Conservation (phyloP, 92 coral and sea anemone genomes). For the Paragorgia papillata region DNA sequence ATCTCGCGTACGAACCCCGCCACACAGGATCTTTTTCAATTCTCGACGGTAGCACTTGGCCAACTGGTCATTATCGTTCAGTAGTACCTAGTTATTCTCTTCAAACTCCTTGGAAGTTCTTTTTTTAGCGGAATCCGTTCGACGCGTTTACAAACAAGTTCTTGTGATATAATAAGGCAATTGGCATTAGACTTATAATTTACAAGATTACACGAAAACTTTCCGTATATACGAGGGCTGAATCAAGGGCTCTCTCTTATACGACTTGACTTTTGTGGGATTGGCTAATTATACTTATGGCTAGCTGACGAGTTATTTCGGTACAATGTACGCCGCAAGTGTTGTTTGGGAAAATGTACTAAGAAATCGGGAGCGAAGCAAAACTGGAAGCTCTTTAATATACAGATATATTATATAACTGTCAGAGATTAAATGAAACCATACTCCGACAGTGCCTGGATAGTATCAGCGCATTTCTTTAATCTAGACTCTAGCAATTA, state of each 20-base stretch:
- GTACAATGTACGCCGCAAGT: background rate
- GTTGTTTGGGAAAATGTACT: background rate
- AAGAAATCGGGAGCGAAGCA: no score
- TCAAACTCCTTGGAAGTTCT: constrained; percentile 17
- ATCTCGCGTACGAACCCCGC: background rate
- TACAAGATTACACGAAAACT: background rate
- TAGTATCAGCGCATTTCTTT: background rate
- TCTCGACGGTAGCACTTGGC: constrained; percentile 19
- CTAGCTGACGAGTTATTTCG: background rate
- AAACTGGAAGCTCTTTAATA: no score
- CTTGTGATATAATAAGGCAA: constrained; percentile 24
- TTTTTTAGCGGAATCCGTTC: constrained; percentile 22
- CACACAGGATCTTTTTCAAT: constrained; percentile 3
- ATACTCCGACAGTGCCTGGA: background rate
- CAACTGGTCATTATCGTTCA: constrained; percentile 28
- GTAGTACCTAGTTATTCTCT: constrained; percentile 34
- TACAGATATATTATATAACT: background rate
- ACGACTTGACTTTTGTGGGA: constrained; percentile 2
- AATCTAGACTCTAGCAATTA: background rate
- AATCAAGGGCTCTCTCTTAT: constrained; percentile 2
- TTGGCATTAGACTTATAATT: constrained; percentile 10
- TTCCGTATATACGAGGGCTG: background rate
- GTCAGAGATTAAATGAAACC: background rate
- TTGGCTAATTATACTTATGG: constrained; percentile 3
- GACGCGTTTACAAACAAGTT: constrained; percentile 22